phyloP scores from a whole-genome alignment of 1,140 invertebrate genomes.

The Drosophila asahinai region DNA sequence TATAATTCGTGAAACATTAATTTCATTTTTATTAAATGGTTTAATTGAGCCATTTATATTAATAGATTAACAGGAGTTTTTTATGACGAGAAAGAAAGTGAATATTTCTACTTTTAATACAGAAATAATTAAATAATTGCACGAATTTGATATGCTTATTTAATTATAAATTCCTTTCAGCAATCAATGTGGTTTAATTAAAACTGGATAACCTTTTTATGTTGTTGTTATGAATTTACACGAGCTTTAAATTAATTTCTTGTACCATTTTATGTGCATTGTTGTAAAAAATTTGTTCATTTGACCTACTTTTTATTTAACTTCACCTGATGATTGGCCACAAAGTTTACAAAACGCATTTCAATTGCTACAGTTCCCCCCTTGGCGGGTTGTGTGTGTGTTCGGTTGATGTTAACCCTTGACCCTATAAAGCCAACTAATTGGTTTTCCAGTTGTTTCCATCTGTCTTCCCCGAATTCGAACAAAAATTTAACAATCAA shows the following conservation, averaged over 20 bases:
- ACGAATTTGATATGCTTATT: background rate
- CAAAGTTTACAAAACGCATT: conserved; percentile 13
- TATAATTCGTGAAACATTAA: background rate
- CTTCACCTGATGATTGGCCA: conserved; percentile 23
- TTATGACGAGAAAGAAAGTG: too few species aligned
- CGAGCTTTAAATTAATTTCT: conserved; percentile 2
- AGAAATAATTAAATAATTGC: background rate
- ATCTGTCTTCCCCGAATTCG: conserved; percentile 4
- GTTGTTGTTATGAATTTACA: conserved; percentile 7
- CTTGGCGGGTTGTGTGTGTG: background rate
- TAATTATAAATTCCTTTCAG: conserved; percentile 3
- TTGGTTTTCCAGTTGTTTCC: conserved; percentile 49
- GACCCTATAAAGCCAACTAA: conserved; percentile 62
- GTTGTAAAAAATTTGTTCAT: conserved; percentile 16
- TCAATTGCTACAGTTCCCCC: conserved; percentile 30
- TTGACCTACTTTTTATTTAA: conserved; percentile 36
- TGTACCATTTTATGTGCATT: background rate
- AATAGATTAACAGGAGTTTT: background rate
- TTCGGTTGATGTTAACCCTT: conserved; percentile 38
- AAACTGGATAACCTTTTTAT: conserved; percentile 6
- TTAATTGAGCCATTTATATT: conserved; percentile 1
- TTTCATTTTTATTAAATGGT: background rate
- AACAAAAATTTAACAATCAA: conserved; percentile 56
- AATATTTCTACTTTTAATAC: background rate
- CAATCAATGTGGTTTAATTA: conserved; percentile 12